Evolutionary conservation across 1,140 invertebrate genomes (phyloP).

Genomic region (Helicorthomorpha holstii): DNA sequence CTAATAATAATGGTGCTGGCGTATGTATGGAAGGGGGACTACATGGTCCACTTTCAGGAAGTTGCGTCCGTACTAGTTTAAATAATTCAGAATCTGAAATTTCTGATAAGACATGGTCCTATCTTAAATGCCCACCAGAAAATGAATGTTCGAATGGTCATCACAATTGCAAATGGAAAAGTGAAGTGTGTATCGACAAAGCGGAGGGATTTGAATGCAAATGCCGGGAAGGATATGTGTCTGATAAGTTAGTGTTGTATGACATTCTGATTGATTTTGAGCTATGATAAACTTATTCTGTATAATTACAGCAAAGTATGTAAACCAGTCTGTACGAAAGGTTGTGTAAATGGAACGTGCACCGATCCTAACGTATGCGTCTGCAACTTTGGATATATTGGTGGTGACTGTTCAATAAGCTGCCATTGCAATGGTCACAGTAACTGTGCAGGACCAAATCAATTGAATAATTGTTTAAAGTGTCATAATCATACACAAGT

Average conservation of each 20-base stretch:
- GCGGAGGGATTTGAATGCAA: conserved; percentile 60
- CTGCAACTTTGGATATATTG: conserved; percentile 90
- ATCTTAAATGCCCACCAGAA: conserved; percentile 71
- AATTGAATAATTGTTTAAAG: conserved; percentile 57
- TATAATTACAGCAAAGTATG: conserved; percentile 35
- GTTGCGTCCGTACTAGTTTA: conserved; percentile 14
- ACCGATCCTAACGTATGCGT: conserved; percentile 64
- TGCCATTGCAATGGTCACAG: conserved; percentile 91
- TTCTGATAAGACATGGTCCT: conserved; percentile 57
- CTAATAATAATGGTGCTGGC: conserved; percentile 26
- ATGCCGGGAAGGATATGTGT: conserved; percentile 62
- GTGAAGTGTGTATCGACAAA: conserved; percentile 64
- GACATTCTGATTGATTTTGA: not conserved
- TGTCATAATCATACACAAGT: conserved; percentile 87
- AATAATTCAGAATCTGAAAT: conserved; percentile 7
- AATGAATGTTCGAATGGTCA: conserved; percentile 85
- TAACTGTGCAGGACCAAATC: conserved; percentile 61
- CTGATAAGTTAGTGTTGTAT: conserved; percentile 15
- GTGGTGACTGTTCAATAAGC: conserved; percentile 77
- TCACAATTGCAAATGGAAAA: conserved; percentile 68
- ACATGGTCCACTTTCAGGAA: conserved; percentile 20
- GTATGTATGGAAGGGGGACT: conserved; percentile 30
- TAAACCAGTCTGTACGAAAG: conserved; percentile 67
- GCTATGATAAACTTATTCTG: not conserved
- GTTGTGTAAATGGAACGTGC: conserved; percentile 75